phyloP scores from a whole-genome alignment of 2,113 vertebrate species.

The Diadophis punctatus region DNA sequence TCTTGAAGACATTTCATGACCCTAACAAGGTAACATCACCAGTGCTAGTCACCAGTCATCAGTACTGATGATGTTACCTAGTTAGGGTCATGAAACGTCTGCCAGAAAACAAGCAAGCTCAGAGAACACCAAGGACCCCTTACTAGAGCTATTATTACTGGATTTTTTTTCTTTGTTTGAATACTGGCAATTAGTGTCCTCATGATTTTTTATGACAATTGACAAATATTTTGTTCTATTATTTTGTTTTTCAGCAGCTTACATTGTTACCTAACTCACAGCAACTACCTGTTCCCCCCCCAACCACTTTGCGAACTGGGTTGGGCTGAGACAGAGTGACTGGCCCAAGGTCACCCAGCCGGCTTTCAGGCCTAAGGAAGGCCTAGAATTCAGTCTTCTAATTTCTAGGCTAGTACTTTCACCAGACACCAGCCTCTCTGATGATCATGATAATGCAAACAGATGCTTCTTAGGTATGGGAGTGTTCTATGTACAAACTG shows the following conservation, averaged over 20 bases:
- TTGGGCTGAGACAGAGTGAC: neutral
- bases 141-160: neutral
- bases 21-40: no score
- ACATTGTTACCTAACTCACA: neutral
- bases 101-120: no score
- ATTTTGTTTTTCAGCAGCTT: neutral
- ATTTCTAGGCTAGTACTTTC: neutral
- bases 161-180: neutral
- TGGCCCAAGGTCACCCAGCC: neutral
- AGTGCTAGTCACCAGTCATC: no score
- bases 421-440: neutral
- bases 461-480: neutral
- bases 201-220: neutral
- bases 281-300: neutral
- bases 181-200: neutral
- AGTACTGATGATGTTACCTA: no score
- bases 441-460: neutral
- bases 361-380: neutral
- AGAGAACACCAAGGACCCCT: no score
- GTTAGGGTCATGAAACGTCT: no score
- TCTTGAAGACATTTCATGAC: no score
- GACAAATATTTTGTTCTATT: neutral
- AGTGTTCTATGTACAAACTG: neutral
- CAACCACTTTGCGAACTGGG: neutral
- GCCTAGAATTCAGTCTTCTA: neutral